Evolutionary conservation across 2,797 vertebrate species (phyloP).

Genomic region (Channa striata): DNA sequence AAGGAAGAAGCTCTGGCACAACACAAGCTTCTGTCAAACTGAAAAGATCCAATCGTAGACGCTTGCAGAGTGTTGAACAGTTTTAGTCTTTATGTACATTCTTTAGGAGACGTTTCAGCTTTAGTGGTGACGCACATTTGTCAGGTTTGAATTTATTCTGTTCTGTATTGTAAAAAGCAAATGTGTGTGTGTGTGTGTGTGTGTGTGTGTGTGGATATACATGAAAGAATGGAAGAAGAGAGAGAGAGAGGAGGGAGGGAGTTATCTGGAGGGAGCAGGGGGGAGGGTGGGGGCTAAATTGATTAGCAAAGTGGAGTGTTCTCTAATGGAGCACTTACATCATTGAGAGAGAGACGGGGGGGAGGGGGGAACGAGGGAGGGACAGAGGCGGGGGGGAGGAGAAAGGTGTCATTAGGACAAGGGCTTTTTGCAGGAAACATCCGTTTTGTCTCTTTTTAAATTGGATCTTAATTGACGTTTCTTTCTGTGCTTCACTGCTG

Average conservation of each 20-base stretch:
- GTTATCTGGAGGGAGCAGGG: slow-evolving; percentile 32
- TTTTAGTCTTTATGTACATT: too few relatives aligned
- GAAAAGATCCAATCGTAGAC: too few relatives aligned
- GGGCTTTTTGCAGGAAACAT: slow-evolving; percentile 11
- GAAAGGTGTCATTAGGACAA: slow-evolving; percentile 10
- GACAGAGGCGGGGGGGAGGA: not conserved
- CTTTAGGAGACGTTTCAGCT: too few relatives aligned
- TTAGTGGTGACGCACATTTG: too few relatives aligned
- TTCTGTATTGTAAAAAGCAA: too few relatives aligned
- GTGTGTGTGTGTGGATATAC: not conserved
- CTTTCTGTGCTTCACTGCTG: not conserved
- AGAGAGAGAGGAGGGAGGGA: slow-evolving; percentile 25
- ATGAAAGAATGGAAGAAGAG: slow-evolving; percentile 24
- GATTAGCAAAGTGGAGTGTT: slow-evolving; percentile 70
- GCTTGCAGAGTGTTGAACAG: too few relatives aligned
- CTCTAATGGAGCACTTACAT: slow-evolving; percentile 67
- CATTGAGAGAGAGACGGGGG: slow-evolving; percentile 22
- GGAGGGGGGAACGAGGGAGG: not conserved
- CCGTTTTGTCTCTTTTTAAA: slow-evolving; percentile 1
- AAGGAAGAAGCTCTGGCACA: too few relatives aligned
- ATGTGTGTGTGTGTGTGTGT: slow-evolving; percentile 9
- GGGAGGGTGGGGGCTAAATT: slow-evolving; percentile 42
- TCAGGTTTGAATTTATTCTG: too few relatives aligned
- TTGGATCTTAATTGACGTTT: slow-evolving; percentile 1
- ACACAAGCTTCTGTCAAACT: too few relatives aligned